A percentile compares a stretch with the other conserved stretches of the same genome.
Conservation (phyloP, 2,797 vertebrate species). For the Lepilemur ruficaudatus region DNA sequence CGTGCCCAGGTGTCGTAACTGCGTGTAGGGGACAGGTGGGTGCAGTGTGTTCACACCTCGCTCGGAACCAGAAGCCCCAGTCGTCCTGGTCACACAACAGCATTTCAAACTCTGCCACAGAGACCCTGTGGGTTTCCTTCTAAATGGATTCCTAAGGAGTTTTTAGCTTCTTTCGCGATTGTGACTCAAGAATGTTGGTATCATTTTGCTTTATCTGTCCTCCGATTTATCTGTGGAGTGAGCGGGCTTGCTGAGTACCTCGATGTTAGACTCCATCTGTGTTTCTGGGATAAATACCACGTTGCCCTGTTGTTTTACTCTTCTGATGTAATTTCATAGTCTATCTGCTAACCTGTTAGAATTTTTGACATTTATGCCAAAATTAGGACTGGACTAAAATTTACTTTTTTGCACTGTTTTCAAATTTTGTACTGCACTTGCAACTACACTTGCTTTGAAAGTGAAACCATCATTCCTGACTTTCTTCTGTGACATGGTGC, state of each 20-base stretch:
- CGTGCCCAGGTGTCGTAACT: accelerated
- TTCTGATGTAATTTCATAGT: neutral
- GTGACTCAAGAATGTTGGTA: accelerated
- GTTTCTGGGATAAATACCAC: neutral
- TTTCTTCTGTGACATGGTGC: accelerated
- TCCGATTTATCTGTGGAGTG: neutral
- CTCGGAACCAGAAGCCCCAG: accelerated
- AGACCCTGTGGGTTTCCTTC: neutral
- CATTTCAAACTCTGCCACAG: accelerated
- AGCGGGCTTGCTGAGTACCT: neutral
- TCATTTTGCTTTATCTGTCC: neutral
- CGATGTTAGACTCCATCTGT: neutral
- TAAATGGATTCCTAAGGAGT: neutral
- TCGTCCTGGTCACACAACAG: neutral
- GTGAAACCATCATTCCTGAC: neutral
- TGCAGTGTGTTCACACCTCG: accelerated
- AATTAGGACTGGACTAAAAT: neutral
- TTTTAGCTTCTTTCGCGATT: neutral
- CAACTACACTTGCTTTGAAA: neutral
- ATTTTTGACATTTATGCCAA: neutral
- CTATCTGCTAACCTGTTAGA: neutral
- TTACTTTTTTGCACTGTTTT: neutral
- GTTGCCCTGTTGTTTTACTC: accelerated
- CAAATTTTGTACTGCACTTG: too few species aligned
- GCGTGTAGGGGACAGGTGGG: accelerated